phyloP scores from a whole-genome alignment of 2,113 vertebrate species.

The Sebastes fasciatus region DNA sequence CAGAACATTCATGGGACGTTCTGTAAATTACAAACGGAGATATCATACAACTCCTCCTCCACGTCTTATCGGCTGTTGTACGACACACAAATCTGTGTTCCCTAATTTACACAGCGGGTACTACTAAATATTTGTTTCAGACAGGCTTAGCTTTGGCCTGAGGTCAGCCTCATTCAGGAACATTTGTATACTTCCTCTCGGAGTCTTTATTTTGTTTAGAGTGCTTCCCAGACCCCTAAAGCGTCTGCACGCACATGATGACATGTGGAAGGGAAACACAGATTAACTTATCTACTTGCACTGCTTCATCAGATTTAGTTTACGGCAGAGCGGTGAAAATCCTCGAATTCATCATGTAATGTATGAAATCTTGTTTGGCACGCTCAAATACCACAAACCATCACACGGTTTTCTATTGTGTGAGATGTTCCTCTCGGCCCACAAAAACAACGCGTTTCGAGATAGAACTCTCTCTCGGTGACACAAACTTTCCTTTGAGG shows the following conservation, averaged over 20 bases:
- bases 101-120: not conserved
- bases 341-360: not conserved
- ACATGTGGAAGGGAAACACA: not conserved
- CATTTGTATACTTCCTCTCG: constrained; percentile 19
- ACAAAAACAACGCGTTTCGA: not conserved
- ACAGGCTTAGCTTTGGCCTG: not conserved
- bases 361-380: not conserved
- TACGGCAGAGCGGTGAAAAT: not conserved
- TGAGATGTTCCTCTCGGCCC: not conserved
- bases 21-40: not conserved
- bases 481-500: constrained; percentile 64
- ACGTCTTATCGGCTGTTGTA: not conserved
- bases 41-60: not conserved
- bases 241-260: not conserved
- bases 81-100: not conserved
- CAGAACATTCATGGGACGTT: not conserved
- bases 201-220: constrained; percentile 32
- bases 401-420: constrained; percentile 4
- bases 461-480: constrained; percentile 29
- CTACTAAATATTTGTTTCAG: constrained; percentile 12
- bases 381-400: not conserved
- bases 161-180: not conserved
- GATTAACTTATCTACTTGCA: not conserved
- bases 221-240: not conserved
- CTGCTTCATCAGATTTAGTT: constrained; percentile 7